Conservation (phyloP, 2,797 vertebrate genomes). For the Xenopus petersii region DNA sequence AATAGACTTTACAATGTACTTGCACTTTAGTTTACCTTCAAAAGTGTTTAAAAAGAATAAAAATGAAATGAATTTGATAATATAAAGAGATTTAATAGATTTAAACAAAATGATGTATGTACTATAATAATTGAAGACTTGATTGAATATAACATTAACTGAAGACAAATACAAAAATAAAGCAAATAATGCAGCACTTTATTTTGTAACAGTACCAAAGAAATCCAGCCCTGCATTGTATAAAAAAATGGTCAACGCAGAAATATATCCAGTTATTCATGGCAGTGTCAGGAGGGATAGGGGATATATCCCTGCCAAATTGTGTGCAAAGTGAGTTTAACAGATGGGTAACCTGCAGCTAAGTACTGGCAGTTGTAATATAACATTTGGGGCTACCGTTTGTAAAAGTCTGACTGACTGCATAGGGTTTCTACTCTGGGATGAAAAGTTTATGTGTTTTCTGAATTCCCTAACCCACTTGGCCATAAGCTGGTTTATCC, state of each 20-base stretch:
- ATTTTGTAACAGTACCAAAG: conserved; percentile 57
- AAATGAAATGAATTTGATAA: conserved; percentile 50
- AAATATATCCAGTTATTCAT: conserved; percentile 25
- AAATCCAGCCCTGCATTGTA: conserved; percentile 8
- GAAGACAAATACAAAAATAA: conserved; percentile 24
- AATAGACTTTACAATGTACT: no score
- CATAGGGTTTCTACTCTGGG: no score
- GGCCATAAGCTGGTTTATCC: no score
- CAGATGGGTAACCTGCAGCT: no score
- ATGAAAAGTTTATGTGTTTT: no score
- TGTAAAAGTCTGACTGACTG: no score
- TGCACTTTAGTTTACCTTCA: no score
- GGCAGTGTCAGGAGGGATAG: not conserved
- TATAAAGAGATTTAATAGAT: conserved; percentile 50
- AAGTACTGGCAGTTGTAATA: no score
- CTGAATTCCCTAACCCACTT: no score
- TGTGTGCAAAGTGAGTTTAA: no score
- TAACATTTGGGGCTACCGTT: no score
- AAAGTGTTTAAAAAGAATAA: conserved; percentile 15
- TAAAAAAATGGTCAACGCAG: not conserved
- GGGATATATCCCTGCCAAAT: no score
- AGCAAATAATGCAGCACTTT: conserved; percentile 45
- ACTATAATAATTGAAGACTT: conserved; percentile 56
- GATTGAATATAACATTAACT: conserved; percentile 38
- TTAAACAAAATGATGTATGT: conserved; percentile 52